Evolutionary conservation across 92 coral and sea anemone species (phyloP), one percentile per base, ranked within the genome.

Genomic region (Bergia sp.): DNA sequence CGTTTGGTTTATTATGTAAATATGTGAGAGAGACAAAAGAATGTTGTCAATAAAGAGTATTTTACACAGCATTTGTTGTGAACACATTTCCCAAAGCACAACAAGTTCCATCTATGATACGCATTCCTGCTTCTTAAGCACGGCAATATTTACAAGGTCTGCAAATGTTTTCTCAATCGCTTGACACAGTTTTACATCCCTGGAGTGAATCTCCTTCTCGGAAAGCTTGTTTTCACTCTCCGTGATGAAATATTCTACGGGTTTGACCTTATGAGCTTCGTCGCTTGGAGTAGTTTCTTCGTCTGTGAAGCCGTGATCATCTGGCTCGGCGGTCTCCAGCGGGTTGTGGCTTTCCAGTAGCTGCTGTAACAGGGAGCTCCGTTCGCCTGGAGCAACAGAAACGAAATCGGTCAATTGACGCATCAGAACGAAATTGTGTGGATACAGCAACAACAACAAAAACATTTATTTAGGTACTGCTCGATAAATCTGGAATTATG

Each of bases 141-240:
- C 98, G 15, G 95, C 88, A 49, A 91, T 88, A 36, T 91, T 88
- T 66, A 94, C 90, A 20, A 96, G 93, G n/a, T 95, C 96, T 18
- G 90, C 53, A 82, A 96, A 96, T 38, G 96, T 92, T 71, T 95
- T 93, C 81, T 94, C 96, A 36, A 96, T 93, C 21, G 90, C 95
- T 80, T 90, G 91, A 76, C 96, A 96, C 37, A 96, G 92, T 64
- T 89, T 92, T 36, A 93, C 92, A 67, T 95, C 97, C 38, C 89
- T 76, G 49, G 90, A 89, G 53, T 86, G 82, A 79, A 89, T 84
- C 38, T 80, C 65, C 13, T 67, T 69, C 23, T 90, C 86, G 44
- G 90, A 76, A 47, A 77, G 87, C 81, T 66, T 61, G 42, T 16
- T 88, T 77, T 88, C 86, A 12, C 81, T 47, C 58, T 81, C 87